Conservation (phyloP, 2,888 invertebrate genomes). For the Clostera curtula region DNA sequence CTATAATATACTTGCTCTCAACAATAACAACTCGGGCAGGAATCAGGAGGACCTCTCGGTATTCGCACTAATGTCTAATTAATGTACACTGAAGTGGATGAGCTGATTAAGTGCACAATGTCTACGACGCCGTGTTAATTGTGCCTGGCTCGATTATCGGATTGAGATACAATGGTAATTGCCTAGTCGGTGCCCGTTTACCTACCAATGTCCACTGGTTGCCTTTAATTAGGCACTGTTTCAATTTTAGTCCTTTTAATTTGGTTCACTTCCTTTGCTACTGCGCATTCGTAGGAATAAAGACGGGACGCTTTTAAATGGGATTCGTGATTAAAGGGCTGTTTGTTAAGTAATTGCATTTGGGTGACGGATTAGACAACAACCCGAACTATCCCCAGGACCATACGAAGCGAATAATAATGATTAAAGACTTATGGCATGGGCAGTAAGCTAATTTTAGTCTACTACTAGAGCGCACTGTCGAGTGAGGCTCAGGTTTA, state of each 20-base stretch:
- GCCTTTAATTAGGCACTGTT: conserved; percentile 32
- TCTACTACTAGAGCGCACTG: no score
- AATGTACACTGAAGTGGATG: conserved; percentile 46
- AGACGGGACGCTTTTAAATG: no score
- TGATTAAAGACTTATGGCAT: no score
- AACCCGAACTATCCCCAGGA: no score
- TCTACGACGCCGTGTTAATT: conserved; percentile 50
- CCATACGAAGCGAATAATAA: no score
- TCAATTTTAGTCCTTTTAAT: conserved; percentile 14
- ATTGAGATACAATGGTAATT: conserved; percentile 43
- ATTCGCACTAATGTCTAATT: conserved; percentile 39
- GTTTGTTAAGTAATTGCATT: no score
- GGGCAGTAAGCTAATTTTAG: no score
- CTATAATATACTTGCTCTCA: no score
- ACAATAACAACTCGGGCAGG: no score
- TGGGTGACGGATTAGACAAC: no score
- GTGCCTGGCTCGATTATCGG: conserved; percentile 39
- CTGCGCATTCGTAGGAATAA: conserved; percentile 2
- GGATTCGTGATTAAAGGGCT: no score
- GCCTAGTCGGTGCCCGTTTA: conserved; percentile 31
- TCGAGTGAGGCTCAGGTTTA: no score
- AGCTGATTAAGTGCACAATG: conserved; percentile 52
- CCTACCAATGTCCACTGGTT: conserved; percentile 27
- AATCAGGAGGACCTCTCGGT: conserved; percentile 17
- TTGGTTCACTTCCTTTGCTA: conserved; percentile 5